Evolutionary conservation across 2,888 invertebrate species (phyloP).

Genomic region (Bombyx huttoni): DNA sequence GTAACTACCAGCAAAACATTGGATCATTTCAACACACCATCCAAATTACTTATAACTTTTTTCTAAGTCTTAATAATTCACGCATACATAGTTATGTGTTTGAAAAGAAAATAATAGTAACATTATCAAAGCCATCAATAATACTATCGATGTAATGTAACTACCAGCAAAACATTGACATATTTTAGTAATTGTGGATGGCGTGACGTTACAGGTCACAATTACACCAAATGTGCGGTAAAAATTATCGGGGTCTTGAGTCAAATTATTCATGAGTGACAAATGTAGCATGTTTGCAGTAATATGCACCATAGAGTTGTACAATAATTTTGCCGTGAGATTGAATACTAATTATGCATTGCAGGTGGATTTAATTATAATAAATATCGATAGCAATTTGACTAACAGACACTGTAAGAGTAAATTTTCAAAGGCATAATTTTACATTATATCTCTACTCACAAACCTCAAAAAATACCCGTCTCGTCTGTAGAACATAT

Average conservation of each 20-base stretch:
- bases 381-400: no score
- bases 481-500: slow-evolving; percentile 14
- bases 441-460: not conserved
- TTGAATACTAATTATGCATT: no score
- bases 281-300: slow-evolving; percentile 19
- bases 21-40: no score
- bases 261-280: slow-evolving; percentile 32
- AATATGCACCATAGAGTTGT: not conserved
- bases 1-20: slow-evolving; percentile 18
- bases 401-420: no score
- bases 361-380: no score
- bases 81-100: no score
- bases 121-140: not conserved
- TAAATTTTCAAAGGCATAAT: no score
- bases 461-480: slow-evolving; percentile 10
- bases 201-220: slow-evolving; percentile 36
- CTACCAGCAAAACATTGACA: slow-evolving; percentile 28
- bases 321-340: not conserved
- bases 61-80: no score
- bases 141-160: not conserved
- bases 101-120: not conserved
- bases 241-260: slow-evolving; percentile 16
- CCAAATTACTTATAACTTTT: no score
- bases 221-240: slow-evolving; percentile 54
- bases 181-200: slow-evolving; percentile 41